Evolutionary conservation across 2,113 vertebrate species (phyloP).

Genomic region (Arizona elegans): DNA sequence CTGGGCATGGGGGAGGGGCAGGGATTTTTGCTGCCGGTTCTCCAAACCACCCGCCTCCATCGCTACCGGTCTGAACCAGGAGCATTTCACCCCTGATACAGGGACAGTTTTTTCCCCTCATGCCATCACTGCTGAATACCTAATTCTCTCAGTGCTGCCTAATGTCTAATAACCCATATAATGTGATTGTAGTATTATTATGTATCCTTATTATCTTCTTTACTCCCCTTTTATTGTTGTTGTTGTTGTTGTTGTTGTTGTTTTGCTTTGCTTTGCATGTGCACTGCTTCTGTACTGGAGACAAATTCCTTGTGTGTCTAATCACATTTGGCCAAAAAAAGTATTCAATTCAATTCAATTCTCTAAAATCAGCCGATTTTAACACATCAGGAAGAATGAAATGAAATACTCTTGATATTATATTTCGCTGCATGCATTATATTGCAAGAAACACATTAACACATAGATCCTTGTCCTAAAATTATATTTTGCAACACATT

Average conservation of each 20-base stretch:
- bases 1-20: too few species aligned
- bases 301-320: not conserved
- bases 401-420: not conserved
- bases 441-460: not conserved
- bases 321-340: not conserved
- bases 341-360: not conserved
- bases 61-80: too few species aligned
- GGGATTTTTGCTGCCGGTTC: too few species aligned
- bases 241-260: not conserved
- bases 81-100: not conserved
- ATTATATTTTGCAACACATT: not conserved
- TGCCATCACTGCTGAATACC: not conserved
- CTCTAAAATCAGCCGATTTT: not conserved
- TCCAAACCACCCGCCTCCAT: too few species aligned
- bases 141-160: not conserved
- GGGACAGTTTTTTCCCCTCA: not conserved
- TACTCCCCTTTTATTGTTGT: not conserved
- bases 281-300: not conserved
- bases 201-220: not conserved
- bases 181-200: not conserved
- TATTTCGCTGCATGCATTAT: not conserved
- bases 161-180: not conserved
- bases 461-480: not conserved
- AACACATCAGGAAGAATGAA: not conserved
- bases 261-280: not conserved